Evolutionary conservation across 2,113 vertebrate species (phyloP), one percentile per base, ranked within the genome.

Genomic region (Danionella cerebrum): DNA sequence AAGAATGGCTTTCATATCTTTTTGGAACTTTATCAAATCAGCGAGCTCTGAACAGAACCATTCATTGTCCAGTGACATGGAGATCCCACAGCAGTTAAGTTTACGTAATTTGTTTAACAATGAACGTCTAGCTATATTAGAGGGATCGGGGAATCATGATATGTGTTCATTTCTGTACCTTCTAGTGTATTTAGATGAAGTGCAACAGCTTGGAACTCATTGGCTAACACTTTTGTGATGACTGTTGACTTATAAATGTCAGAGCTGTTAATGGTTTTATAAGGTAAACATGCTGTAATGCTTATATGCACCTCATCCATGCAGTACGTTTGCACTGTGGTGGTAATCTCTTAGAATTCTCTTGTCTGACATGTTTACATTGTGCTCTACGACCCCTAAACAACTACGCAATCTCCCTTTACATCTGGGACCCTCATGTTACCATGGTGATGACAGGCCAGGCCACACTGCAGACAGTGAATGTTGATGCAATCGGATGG

Each of bases 381-480:
- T 72, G 79, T 2, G 83, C 84, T 86, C 74, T 16, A 53, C 59
- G 57, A 58, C 71, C 76, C 74, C 67, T 78, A 83, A 86, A 87
- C 79, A 38, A 83, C 78, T 75, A 81, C 79, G 79, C 63, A 71
- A 85, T 76, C 38, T n/a, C 12, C 22, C 16, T 33, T 74, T 45
- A 22, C 36, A 44, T 66, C 60, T 31, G 19, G 71, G 66, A 25
- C 54, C 77, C 31, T 47, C 45, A 52, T 74, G 38, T 33, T 25
- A 41, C 18, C 25, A 27, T 63, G 52, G 33, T 18, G 70, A 65
- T 27, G 25, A 39, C 51, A 25, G 12, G 38, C 18, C 41, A 63
- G 55, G 50, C 51, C 62, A 58, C 22, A 65, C 48, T 39, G 27
- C 6, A 36, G 38, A 16, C 59, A 45, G 24, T 29, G 45, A 47